Conservation (phyloP, 2,113 vertebrate genomes). For the Phocoena phocoena region DNA sequence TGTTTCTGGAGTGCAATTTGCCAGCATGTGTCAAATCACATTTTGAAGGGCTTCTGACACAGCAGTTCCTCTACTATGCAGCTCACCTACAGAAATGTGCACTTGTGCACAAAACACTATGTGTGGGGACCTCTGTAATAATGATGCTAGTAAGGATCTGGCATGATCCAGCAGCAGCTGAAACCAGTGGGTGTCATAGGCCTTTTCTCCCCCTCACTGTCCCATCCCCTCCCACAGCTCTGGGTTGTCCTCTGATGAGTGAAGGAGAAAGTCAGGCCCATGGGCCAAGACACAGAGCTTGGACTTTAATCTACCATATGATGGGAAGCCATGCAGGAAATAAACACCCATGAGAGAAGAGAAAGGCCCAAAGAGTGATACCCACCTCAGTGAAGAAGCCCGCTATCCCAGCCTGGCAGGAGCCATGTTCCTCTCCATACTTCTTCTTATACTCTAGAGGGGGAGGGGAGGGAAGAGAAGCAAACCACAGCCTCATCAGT, state of each 20-base stretch:
- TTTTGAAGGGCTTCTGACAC: not conserved
- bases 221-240: rapidly evolving
- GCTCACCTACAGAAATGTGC: not conserved
- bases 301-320: not conserved
- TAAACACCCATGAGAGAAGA: not conserved
- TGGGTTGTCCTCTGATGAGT: no score
- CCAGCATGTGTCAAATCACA: not conserved
- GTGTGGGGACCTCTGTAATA: rapidly evolving
- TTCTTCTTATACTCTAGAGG: constrained; percentile 97
- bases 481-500: constrained; percentile 82
- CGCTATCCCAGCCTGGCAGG: constrained; percentile 97
- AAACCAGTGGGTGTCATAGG: not conserved
- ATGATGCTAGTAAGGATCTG: rapidly evolving
- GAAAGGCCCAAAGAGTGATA: not conserved
- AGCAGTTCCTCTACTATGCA: not conserved
- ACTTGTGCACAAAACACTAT: not conserved
- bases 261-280: not conserved
- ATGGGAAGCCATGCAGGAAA: not conserved
- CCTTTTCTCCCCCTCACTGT: not conserved
- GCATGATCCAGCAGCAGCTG: rapidly evolving
- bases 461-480: constrained; percentile 63
- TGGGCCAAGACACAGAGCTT: no score
- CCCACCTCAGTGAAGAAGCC: constrained; percentile 96
- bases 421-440: constrained; percentile 98
- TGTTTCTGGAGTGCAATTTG: not conserved